Base-by-base conservation (phyloP, 2,888 invertebrate genomes). In the Aspidiotus rigidus region DNA sequence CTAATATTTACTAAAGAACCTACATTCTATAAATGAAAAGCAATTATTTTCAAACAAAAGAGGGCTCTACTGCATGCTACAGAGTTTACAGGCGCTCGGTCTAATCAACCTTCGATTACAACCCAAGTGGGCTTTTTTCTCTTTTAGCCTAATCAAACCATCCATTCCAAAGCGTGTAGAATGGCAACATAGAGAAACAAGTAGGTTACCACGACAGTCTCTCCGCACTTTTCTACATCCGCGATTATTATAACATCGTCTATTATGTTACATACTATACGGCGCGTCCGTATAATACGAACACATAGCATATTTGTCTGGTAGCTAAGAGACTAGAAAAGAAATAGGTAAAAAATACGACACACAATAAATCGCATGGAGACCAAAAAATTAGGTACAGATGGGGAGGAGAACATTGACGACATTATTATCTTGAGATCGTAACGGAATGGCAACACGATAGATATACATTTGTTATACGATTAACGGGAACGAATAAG, bases 401-500 rank as follows among this genome's bases (percentile, higher is more conserved):
- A 64, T 64, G 49, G 64, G 64, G 64, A 64, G 64, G 64, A 64
- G 64, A 54, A 64, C 64, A 64, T 64, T 57, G 64, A 64, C 64
- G 64, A 64, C 57, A 64, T 64, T 64, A 64, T 64, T 64, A 64
- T 66, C 59, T 49, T 49, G 66, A 66, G 28, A 28, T 66, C 42
- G 28, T 59, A 59, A 59, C 66, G 57, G 59, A 66, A 59, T 59
- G 66, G 66, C 57, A 57, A 59, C 66, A 44, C 57, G 57, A 59
- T 64, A 64, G 39, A 64, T 49, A 59, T 28, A 59, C 59, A 59
- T 66, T 59, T 49, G 66, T 66, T 66, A 66, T 66, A 66, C 57
- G 66, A 66, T 66, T 66, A 66, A 66, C 66, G 66, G 66, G 66
- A 66, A 66, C 57, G 66, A 59, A 59, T 66, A 66, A 66, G 66